Evolutionary conservation across 2,113 vertebrate genomes (phyloP).

Genomic region (Thunnus maccoyii): DNA sequence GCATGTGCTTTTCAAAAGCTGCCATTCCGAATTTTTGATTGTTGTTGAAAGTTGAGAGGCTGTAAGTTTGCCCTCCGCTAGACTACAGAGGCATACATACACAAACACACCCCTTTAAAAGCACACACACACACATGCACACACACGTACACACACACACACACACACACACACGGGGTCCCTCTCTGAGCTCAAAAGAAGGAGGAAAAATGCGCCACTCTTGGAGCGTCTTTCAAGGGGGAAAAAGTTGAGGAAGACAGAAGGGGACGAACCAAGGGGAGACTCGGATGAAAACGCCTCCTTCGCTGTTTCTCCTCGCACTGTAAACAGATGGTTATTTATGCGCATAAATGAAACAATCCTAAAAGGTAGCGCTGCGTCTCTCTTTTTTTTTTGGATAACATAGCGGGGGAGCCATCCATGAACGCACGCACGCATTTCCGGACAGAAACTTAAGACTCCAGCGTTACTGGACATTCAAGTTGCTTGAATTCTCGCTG

Average conservation of each 20-base stretch:
- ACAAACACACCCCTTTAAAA: slow-evolving; percentile 74
- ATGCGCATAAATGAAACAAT: slow-evolving; percentile 66
- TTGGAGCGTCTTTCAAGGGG: slow-evolving; percentile 78
- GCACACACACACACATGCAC: slow-evolving; percentile 36
- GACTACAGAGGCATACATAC: slow-evolving; percentile 52
- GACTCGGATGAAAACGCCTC: slow-evolving; percentile 73
- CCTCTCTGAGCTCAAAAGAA: slow-evolving; percentile 78
- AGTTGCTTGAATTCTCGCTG: slow-evolving; percentile 20
- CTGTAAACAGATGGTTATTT: slow-evolving; percentile 72
- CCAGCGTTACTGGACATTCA: slow-evolving; percentile 53
- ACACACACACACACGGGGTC: slow-evolving; percentile 68
- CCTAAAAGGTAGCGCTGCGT: slow-evolving; percentile 46
- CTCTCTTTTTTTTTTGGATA: slow-evolving; percentile 58
- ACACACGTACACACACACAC: slow-evolving; percentile 25
- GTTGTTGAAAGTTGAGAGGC: slow-evolving; percentile 72
- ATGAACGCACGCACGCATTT: slow-evolving; percentile 28
- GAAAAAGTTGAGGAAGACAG: slow-evolving; percentile 79
- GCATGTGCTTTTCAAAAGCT: slow-evolving; percentile 21
- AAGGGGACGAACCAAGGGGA: slow-evolving; percentile 76
- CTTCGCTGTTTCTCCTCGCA: slow-evolving; percentile 40
- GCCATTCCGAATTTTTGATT: slow-evolving; percentile 42
- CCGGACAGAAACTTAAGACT: slow-evolving; percentile 54
- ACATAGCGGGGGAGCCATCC: slow-evolving; percentile 53
- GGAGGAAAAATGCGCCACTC: slow-evolving; percentile 81
- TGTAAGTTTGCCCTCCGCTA: slow-evolving; percentile 62